These are phyloP conservation scores for Aurelia coerulea DNA, from an alignment of 30 jellyfish, hydroid and myxozoan genomes.

Conservation along the genomic window DNA sequence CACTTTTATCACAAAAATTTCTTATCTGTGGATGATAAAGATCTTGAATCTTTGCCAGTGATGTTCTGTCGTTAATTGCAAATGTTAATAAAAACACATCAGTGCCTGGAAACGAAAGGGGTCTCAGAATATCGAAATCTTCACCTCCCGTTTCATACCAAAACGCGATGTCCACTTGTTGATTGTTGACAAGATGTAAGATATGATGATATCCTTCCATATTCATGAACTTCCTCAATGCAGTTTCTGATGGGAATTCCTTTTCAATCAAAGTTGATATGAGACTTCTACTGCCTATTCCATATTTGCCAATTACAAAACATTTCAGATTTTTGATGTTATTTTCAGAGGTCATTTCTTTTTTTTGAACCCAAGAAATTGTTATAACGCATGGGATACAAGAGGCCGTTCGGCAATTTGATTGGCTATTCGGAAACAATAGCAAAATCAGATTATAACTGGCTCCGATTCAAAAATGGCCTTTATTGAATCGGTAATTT, in stretches of 20 bases:
- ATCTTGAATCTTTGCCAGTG: not conserved
- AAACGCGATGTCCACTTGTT: not conserved
- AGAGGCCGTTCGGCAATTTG: too few species aligned
- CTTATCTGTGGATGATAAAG: not conserved
- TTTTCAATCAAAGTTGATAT: not conserved
- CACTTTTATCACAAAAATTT: not conserved
- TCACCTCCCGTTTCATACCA: not conserved
- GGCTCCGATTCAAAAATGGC: too few species aligned
- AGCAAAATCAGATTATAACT: too few species aligned
- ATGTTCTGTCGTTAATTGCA: not conserved
- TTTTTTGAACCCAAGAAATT: too few species aligned
- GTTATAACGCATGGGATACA: too few species aligned
- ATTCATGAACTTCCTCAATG: not conserved
- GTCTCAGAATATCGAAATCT: slow-evolving; percentile 3
- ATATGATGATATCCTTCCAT: not conserved
- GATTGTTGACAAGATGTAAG: not conserved
- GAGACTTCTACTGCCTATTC: slow-evolving; percentile 4
- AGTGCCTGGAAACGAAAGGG: not conserved
- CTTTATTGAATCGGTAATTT: too few species aligned
- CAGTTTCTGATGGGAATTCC: not conserved
- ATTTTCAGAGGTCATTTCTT: too few species aligned
- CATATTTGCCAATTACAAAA: not conserved
- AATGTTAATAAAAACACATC: slow-evolving; percentile 2
- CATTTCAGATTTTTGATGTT: not conserved
- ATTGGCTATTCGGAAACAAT: too few species aligned